These are phyloP conservation scores for Sthenelais limicola DNA, from an alignment of 2,888 invertebrate species.

Conservation along the genomic window DNA sequence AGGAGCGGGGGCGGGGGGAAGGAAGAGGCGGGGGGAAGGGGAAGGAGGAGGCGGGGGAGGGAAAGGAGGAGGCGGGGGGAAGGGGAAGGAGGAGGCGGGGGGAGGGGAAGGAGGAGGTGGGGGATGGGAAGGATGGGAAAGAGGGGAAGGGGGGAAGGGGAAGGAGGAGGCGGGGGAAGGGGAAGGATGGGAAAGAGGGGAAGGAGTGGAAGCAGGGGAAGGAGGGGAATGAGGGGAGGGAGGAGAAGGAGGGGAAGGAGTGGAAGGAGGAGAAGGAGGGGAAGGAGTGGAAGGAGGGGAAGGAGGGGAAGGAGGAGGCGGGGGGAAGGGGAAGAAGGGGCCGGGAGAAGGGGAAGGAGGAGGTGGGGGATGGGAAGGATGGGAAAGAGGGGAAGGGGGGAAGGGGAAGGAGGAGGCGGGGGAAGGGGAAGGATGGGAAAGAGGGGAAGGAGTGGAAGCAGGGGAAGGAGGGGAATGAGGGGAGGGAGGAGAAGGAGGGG, in stretches of 20 bases:
- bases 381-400: slow-evolving; percentile 43
- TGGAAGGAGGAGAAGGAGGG: neutral
- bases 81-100: too few relatives aligned
- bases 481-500: neutral
- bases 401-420: slow-evolving; percentile 38
- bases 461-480: too few relatives aligned
- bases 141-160: neutral
- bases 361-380: slow-evolving; percentile 34
- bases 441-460: too few relatives aligned
- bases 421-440: neutral
- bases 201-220: neutral
- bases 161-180: neutral
- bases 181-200: neutral
- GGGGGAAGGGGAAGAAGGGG: neutral
- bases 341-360: slow-evolving; percentile 16
- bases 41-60: neutral
- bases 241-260: neutral
- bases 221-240: neutral
- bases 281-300: neutral
- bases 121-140: neutral
- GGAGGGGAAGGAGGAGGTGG: neutral
- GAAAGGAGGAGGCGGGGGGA: neutral
- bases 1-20: too few relatives aligned
- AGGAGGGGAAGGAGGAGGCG: neutral
- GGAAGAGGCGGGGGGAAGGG: neutral